Base-by-base conservation (phyloP, 1,140 invertebrate genomes). In the Lepidotrigona ventralis region DNA sequence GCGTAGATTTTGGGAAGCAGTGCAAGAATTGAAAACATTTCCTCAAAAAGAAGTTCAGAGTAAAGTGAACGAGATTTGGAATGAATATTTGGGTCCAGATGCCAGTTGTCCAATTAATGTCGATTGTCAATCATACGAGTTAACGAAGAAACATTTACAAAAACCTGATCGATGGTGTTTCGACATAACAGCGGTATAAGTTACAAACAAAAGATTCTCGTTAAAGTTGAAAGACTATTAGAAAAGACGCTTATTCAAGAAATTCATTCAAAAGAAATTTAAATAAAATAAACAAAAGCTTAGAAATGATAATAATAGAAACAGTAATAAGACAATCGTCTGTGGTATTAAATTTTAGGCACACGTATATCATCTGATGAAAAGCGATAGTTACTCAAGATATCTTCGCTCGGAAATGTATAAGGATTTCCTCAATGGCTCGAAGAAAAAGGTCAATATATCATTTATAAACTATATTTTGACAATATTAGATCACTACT, bases 301-400 rank as follows among this genome's bases (percentile, higher is more conserved):
- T 75, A 81, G n/a, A 76, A 46, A 76, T 71, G 63, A 56, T 68
- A n/a, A 75, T 14, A 54, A 68, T 33, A 11, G 39, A 26, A 15
- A 9, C 9, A 56, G 19, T 82, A 76, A 81, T 81, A 78, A 60
- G 53, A 83, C 46, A 70, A n/a, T 79, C 19, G 79, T 79, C 29
- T 29, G 51, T 79, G 69, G 26, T 86, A 71, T 88, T 78, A 71
- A 69, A 78, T 87, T 90, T 93, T 95, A 99, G 97, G 98, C 99
- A 15, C 99, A 99, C 94, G 98, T 99, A 53, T 99, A 99, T 94
- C 98, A 99, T 92, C 95, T 99, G 81, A 99, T 99, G 99, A 99
- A 99, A 92, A 99, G 98, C 90, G 99, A 99, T 94, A 99, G 98
- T 90, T 99, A 99, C 92, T 99, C 98, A 64, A 96, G 99, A 85